Percentiles rank a stretch among this genome's conserved stretches.
These are phyloP conservation scores for Nautilus pompilius DNA, from an alignment of 1,140 invertebrate genomes.

Conservation along the genomic window DNA sequence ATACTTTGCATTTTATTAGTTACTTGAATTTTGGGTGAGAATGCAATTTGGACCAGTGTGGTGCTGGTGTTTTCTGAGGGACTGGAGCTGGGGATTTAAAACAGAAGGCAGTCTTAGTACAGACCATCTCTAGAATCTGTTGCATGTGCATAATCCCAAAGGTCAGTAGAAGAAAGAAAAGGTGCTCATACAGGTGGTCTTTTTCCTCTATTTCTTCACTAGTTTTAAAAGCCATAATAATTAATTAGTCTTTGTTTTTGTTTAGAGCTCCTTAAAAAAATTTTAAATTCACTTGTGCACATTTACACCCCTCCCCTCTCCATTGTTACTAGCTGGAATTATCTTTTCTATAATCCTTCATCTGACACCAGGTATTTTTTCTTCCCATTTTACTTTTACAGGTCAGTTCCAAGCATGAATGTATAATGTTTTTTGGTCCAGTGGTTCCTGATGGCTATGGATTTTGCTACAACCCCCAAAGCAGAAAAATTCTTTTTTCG, in stretches of 20 bases:
- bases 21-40: no score
- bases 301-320: background rate
- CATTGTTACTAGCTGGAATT: background rate
- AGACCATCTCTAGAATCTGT: no score
- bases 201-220: no score
- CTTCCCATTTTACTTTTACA: slow-evolving; percentile 13
- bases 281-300: background rate
- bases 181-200: no score
- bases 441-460: slow-evolving; percentile 57
- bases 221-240: background rate
- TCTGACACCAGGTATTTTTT: slow-evolving; percentile 2
- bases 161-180: no score
- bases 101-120: no score
- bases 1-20: no score
- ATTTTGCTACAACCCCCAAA: slow-evolving; percentile 58
- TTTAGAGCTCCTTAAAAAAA: background rate
- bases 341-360: slow-evolving; percentile 2
- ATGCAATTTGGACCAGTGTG: no score
- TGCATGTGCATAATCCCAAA: no score
- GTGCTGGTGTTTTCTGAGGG: no score
- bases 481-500: slow-evolving; percentile 47
- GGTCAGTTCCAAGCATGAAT: slow-evolving; percentile 47
- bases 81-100: no score
- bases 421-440: slow-evolving; percentile 54
- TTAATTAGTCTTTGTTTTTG: background rate